phyloP scores from a whole-genome alignment of 2,888 invertebrate genomes.

The Synergus umbraculus region DNA sequence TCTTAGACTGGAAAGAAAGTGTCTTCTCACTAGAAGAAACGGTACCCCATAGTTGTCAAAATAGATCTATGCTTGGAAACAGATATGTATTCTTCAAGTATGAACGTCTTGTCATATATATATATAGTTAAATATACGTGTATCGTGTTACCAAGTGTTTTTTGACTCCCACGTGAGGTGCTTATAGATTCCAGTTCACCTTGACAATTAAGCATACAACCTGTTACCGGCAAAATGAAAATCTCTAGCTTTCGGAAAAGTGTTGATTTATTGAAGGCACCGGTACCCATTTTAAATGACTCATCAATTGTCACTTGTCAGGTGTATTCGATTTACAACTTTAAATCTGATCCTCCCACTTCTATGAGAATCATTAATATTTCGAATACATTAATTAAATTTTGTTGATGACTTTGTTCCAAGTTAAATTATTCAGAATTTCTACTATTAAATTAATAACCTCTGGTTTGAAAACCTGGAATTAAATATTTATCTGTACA shows the following conservation, averaged over 20 bases:
- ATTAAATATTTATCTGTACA: background rate
- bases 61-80: background rate
- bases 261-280: slow-evolving; percentile 44
- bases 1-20: background rate
- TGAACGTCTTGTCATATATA: background rate
- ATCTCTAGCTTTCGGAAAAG: slow-evolving; percentile 64
- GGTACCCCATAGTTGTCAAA: background rate
- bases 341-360: background rate
- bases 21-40: background rate
- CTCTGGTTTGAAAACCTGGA: background rate
- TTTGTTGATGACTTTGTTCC: no score
- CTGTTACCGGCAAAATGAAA: slow-evolving; percentile 54
- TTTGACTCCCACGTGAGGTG: slow-evolving; percentile 66
- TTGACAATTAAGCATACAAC: slow-evolving; percentile 67
- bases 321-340: background rate
- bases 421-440: no score
- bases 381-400: background rate
- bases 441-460: background rate
- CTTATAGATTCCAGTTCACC: slow-evolving; percentile 70
- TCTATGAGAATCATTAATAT: background rate
- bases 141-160: slow-evolving; percentile 63
- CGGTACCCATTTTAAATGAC: background rate
- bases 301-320: slow-evolving; percentile 17
- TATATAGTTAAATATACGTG: slow-evolving; percentile 9
- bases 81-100: background rate